Evolutionary conservation across 2,113 vertebrate species (phyloP).

Genomic region (Hystrix brachyura): DNA sequence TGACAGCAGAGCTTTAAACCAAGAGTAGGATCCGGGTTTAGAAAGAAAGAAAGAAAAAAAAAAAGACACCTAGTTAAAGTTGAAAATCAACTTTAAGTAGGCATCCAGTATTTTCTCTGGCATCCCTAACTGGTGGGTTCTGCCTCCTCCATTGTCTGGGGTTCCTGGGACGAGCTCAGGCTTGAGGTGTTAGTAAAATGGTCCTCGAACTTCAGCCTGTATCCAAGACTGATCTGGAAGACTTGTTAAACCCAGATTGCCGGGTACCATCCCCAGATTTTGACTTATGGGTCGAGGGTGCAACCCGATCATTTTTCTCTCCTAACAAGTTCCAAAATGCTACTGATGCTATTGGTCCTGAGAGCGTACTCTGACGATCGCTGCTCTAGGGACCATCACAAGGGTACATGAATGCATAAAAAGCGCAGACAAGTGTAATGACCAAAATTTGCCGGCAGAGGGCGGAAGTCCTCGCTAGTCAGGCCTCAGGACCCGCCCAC

Average conservation of each 20-base stretch:
- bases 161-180: background rate
- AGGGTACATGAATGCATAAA: background rate
- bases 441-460: conserved; percentile 66
- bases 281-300: background rate
- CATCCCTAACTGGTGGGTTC: too few relatives aligned
- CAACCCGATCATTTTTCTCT: background rate
- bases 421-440: background rate
- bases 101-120: background rate
- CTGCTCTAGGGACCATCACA: background rate
- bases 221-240: background rate
- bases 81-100: background rate
- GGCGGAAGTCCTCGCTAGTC: background rate
- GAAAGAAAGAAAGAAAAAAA: background rate
- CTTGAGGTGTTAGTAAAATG: background rate
- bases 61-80: background rate
- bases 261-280: background rate
- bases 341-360: too few relatives aligned
- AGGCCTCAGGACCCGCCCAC: background rate
- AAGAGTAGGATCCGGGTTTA: background rate
- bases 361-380: background rate
- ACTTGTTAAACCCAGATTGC: background rate
- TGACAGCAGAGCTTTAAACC: background rate
- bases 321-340: conserved; percentile 25
- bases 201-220: background rate
- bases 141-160: background rate